Evolutionary conservation across 1,140 invertebrate species (phyloP), one percentile per base, ranked within the genome.

Genomic region (Lepidurus apus): DNA sequence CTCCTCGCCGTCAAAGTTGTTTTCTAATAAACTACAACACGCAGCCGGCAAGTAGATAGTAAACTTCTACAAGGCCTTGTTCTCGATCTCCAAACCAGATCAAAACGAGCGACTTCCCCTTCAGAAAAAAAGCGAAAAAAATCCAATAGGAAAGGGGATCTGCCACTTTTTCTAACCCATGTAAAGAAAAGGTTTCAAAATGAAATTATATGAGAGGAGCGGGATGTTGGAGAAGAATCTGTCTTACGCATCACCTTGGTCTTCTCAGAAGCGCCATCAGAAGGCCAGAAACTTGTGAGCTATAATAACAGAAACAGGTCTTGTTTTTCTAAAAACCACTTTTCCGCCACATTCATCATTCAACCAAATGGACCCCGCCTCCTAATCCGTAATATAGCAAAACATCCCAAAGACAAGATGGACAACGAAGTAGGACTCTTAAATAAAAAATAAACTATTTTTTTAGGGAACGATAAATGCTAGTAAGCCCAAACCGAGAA

Each of bases 291-390:
- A 65, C 53, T 13, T 65, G 53, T 65, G 53, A 13, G 53, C 17
- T 65, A 65, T 65, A 34, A 34, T 34, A 65, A 65, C 53, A 9
- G 21, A 65, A 65, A 7, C 8, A 21, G 53, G 53, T 65, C 53
- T 65, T 65, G 1, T 65, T 65, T 65, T 65, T 65, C 6, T 65
- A n/a, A 65, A 65, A 65, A 65, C 53, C 53, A 21, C 53, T 65
- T 65, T 65, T 65, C 53, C 53, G 53, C 53, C 53, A 65, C 53
- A 65, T 65, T 65, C 53, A 17, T 65, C 53, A n/a, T 65, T 65
- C 21, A 65, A 13, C 6, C 8, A 65, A 21, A 65, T 65, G 53
- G n/a, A 21, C 53, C 21, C 53, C 53, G 13, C 53, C 53, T 65
- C 53, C 17, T 65, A 65, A 65, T 65, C 53, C 34, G 34, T 65